Evolutionary conservation across 2,797 vertebrate genomes (phyloP), one percentile per base, ranked within the genome.

Genomic region (Sebastes oblongus): DNA sequence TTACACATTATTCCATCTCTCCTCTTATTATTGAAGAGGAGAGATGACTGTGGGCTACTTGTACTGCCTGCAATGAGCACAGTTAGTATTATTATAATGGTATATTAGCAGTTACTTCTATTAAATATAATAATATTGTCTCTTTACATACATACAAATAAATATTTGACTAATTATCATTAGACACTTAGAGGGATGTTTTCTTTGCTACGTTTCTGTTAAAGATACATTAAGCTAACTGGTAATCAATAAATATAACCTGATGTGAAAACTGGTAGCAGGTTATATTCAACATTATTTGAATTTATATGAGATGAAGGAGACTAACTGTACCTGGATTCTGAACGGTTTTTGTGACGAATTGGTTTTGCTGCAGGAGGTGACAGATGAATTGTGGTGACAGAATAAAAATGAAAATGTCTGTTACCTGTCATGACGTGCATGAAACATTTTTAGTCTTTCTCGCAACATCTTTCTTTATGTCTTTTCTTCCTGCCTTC

Each of bases 341-440:
- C 27, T 30, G 39, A 78, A 61, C 8, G n/a, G 50, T 29, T 52
- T 59, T 12, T 14, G 69, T 66, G 69, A 32, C 3, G 34, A 74
- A 71, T 22, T 3, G 30, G 10, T 62, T 82, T 76, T 60, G 27
- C 67, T 50, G 27, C 32, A 25, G 8, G 24, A 62, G 58, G 34
- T n/a, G 52, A 78, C 9, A 9, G 62, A 71, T 58, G 25, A 73
- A 60, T n/a, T 14, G 24, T 52, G 10, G 18, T 12, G 59, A 66
- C 59, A 4, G 27, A 71, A 65, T 77, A 69, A 29, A 81, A 69
- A 61, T 46, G 29, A 29, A 39, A 29, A 55, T 67, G 10, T 70
- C 54, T 69, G 30, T 32, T 81, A 1, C 20, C 58, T 60, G 68
- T 59, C 56, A 64, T 59, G 13, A 71, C 24, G 30, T 22, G 46